Evolutionary conservation across 2,888 invertebrate species (phyloP), one percentile per base, ranked within the genome.

Genomic region (Drosophila suboccidentalis): DNA sequence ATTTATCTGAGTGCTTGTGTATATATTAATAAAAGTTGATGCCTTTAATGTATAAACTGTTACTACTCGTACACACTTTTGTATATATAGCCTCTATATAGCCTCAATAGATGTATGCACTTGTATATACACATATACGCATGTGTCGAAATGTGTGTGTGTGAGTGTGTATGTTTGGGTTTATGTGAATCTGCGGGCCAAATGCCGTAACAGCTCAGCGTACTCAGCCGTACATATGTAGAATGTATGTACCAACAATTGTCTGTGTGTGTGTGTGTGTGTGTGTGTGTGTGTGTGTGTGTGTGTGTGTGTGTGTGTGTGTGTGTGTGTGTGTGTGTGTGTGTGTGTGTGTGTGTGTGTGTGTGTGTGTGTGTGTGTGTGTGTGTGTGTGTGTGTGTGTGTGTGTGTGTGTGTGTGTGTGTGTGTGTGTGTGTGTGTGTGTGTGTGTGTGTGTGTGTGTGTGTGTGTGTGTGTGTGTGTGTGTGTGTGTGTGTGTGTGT

Each of bases 221-320:
- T 46, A 63, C 57, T 63, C 61, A 71, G 76, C 69, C 72, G 80
- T 89, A 89, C 89, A 84, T 84, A 84, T 84, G 89, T 84, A 84
- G 85, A 84, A 84, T 89, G 89, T 84, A 84, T 84, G 83, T 89
- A 84, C 83, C 75, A 67, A 83, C 70, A 87, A 71, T 80, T 72
- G 61, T 75, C 69, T 61, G 39, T 54, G 22, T 47, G n/a, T 68
- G 15, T 63, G 17, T 63, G 5, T 36, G 51, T 62, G 34, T n/a
- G n/a, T n/a, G n/a, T n/a, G n/a, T n/a, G n/a, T n/a, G n/a, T n/a
- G n/a, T n/a, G n/a, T n/a, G n/a, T n/a, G n/a, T n/a, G n/a, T 51
- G 22, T 64, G 26, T 65, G 9, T 72, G 17, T 47, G 26, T 19
- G 29, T 32, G 29, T 71, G 26, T 64, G 17, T 58, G 19, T 62